Evolutionary conservation across 2,113 vertebrate genomes (phyloP).

Genomic region (Megaceryle maxima): DNA sequence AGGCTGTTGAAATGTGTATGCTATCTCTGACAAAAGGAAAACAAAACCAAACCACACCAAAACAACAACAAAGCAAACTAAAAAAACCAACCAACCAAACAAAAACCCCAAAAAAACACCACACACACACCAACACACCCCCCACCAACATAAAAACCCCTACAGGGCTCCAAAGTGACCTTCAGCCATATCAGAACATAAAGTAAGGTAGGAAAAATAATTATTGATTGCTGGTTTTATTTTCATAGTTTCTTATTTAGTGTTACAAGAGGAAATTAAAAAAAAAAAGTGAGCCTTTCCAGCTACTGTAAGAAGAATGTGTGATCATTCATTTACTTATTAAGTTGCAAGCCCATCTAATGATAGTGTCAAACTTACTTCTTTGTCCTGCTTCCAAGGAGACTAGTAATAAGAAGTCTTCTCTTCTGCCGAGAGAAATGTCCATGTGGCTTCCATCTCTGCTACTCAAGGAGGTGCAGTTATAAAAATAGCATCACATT

Average conservation of each 20-base stretch:
- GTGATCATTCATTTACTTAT: not conserved
- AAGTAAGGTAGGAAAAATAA: not conserved
- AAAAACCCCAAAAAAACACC: not conserved
- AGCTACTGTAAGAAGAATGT: not conserved
- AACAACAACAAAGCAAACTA: no score
- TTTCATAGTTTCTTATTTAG: not conserved
- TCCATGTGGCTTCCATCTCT: not conserved
- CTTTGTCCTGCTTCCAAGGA: no score
- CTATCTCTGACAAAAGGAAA: not conserved
- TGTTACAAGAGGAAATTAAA: not conserved
- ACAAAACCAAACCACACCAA: no score
- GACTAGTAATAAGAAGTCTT: not conserved
- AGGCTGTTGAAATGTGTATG: not conserved
- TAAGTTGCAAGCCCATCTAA: not conserved
- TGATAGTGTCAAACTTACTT: not conserved
- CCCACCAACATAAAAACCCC: not conserved
- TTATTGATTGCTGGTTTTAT: not conserved
- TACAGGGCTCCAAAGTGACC: not conserved
- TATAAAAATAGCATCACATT: constrained; percentile 20
- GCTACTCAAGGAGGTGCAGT: not conserved
- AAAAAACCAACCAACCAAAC: not conserved
- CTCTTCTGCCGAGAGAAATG: not conserved
- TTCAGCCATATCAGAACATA: not conserved
- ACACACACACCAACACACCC: not conserved
- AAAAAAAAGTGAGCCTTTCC: not conserved